phyloP scores from a whole-genome alignment of 2,888 invertebrate genomes.

The Pachycephus smyrnensis region DNA sequence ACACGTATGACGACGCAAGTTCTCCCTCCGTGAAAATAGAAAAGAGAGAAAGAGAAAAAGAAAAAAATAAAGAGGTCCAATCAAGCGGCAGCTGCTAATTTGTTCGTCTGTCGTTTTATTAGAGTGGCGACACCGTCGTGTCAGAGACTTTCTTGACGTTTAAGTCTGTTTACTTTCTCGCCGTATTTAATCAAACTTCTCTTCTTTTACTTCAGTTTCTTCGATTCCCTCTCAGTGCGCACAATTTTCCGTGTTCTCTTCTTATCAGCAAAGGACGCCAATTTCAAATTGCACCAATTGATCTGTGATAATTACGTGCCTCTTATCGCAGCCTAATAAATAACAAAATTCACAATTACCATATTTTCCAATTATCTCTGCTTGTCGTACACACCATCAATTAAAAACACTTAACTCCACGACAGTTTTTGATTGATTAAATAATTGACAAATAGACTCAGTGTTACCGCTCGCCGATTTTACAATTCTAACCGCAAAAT shows the following conservation, averaged over 20 bases:
- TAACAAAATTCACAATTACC: not conserved
- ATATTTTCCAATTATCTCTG: no score
- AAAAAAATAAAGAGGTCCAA: not conserved
- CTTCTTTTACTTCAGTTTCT: not conserved
- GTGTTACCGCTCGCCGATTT: not conserved
- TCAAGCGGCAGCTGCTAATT: constrained; percentile 5
- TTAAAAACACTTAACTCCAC: no score
- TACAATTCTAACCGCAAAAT: not conserved
- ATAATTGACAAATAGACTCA: not conserved
- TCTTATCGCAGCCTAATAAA: not conserved
- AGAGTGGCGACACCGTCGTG: not conserved
- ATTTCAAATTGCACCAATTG: not conserved
- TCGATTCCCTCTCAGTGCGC: not conserved
- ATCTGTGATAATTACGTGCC: not conserved
- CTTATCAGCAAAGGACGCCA: no score
- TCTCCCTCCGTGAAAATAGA: not conserved
- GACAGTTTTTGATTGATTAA: not conserved
- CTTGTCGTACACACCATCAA: no score
- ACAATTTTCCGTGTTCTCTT: no score
- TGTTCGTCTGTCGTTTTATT: not conserved
- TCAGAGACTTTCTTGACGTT: not conserved
- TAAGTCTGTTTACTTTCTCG: no score
- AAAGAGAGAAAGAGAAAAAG: not conserved
- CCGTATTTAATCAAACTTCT: not conserved
- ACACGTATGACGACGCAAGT: not conserved